phyloP scores from a whole-genome alignment of 2,113 vertebrate species.

The Enhydra lutris region DNA sequence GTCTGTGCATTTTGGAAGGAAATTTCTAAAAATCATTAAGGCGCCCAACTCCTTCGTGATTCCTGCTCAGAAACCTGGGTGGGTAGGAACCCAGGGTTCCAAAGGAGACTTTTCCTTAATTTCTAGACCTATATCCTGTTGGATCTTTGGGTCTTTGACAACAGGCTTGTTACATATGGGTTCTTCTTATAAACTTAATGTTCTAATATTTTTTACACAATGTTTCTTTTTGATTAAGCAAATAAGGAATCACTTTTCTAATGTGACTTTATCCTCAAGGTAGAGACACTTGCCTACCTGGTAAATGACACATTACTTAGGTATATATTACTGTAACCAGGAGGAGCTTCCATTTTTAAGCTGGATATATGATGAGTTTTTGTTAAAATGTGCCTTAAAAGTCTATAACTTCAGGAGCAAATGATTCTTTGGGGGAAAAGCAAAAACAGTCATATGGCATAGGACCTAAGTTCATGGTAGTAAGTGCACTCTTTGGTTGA shows the following conservation, averaged over 20 bases:
- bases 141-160: conserved; percentile 8
- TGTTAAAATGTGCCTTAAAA: conserved; percentile 77
- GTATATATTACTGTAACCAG: conserved; percentile 17
- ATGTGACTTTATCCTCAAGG: conserved; percentile 22
- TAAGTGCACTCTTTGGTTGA: conserved; percentile 5
- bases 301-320: background rate
- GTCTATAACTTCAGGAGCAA: conserved; percentile 60
- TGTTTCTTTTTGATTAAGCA: conserved; percentile 39
- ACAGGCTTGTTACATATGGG: background rate
- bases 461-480: background rate
- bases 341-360: conserved; percentile 54
- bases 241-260: conserved; percentile 46
- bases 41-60: background rate
- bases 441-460: conserved; percentile 15
- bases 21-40: conserved; percentile 30
- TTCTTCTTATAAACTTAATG: conserved; percentile 39
- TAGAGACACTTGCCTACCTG: background rate
- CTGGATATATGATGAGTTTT: conserved; percentile 42
- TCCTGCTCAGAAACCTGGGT: background rate
- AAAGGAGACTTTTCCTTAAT: background rate
- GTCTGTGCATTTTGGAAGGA: conserved; percentile 4
- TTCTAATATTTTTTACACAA: conserved; percentile 32
- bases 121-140: background rate
- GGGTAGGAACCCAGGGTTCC: background rate
- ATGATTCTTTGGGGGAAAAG: conserved; percentile 53